phyloP scores from a whole-genome alignment of 2,888 invertebrate species.

The Apamea sordens region DNA sequence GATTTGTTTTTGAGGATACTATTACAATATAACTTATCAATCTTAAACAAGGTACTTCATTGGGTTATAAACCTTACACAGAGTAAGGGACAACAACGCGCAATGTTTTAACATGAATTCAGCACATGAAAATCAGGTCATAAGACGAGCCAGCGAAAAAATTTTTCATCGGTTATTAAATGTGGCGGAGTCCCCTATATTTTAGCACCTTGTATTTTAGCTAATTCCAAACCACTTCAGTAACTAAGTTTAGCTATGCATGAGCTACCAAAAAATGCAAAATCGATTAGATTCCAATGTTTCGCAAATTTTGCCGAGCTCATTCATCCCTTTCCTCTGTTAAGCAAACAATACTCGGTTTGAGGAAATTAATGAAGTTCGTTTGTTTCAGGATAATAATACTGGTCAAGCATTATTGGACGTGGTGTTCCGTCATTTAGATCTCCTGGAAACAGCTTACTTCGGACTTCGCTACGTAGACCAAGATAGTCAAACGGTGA shows the following conservation, averaged over 20 bases:
- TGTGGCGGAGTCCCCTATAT: too few species aligned
- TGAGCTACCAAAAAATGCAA: not conserved
- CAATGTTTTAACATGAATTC: not conserved
- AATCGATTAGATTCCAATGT: not conserved
- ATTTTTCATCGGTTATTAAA: not conserved
- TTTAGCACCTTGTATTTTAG: not conserved
- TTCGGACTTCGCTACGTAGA: conserved; percentile 98
- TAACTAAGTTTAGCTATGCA: conserved; percentile 1
- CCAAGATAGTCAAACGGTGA: conserved; percentile 98
- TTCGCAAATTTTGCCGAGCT: not conserved
- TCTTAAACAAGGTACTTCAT: not conserved
- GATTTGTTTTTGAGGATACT: conserved; percentile 21
- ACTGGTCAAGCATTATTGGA: conserved; percentile 97
- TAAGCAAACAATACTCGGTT: conserved; percentile 10
- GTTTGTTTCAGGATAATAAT: conserved; percentile 94
- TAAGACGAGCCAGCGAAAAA: not conserved
- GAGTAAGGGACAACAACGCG: too few species aligned
- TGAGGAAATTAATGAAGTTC: conserved; percentile 1
- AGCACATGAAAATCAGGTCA: too few species aligned
- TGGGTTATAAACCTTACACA: not conserved
- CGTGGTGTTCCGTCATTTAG: conserved; percentile 97
- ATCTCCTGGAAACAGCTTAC: conserved; percentile 98
- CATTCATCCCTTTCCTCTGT: conserved; percentile 7
- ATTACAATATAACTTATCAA: conserved; percentile 21
- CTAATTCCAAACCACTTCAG: not conserved